Percentiles rank a stretch among this genome's conserved stretches.
Conservation (phyloP, 1,140 invertebrate species). For the Grapholita molesta region DNA sequence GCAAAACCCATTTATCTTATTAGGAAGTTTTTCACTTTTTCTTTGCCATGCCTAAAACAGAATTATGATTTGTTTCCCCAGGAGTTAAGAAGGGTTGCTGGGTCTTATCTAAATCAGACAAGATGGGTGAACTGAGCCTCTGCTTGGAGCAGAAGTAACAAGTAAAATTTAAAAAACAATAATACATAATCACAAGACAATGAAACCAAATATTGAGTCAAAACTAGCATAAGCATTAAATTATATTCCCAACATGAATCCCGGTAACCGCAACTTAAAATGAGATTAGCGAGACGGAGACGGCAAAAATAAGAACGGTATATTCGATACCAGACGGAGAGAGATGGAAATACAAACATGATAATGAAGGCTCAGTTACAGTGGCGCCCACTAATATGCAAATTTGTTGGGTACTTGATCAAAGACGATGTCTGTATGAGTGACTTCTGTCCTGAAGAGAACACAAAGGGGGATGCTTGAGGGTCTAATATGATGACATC, state of each 20-base stretch:
- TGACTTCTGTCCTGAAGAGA: background rate
- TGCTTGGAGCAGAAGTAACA: slow-evolving; percentile 11
- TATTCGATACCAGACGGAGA: background rate
- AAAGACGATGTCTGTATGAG: background rate
- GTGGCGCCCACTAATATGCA: background rate
- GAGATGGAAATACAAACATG: background rate
- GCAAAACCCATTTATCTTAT: slow-evolving; percentile 20
- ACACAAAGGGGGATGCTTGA: background rate
- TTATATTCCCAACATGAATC: background rate
- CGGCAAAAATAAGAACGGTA: background rate
- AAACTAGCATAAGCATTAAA: background rate
- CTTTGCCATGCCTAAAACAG: slow-evolving; percentile 32
- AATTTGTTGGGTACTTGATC: slow-evolving; percentile 6
- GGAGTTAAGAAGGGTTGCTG: slow-evolving; percentile 19
- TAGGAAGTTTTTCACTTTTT: slow-evolving; percentile 34
- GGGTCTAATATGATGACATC: background rate
- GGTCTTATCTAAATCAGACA: slow-evolving; percentile 28
- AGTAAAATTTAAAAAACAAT: background rate
- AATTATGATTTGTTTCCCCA: slow-evolving; percentile 41
- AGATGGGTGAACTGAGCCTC: slow-evolving; percentile 38
- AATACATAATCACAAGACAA: too few relatives aligned
- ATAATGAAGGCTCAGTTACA: background rate
- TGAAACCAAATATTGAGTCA: too few relatives aligned
- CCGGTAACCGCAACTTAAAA: background rate
- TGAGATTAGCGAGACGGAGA: background rate